phyloP scores from a whole-genome alignment of 2,888 invertebrate genomes.

The Hypolimnas misippus region DNA sequence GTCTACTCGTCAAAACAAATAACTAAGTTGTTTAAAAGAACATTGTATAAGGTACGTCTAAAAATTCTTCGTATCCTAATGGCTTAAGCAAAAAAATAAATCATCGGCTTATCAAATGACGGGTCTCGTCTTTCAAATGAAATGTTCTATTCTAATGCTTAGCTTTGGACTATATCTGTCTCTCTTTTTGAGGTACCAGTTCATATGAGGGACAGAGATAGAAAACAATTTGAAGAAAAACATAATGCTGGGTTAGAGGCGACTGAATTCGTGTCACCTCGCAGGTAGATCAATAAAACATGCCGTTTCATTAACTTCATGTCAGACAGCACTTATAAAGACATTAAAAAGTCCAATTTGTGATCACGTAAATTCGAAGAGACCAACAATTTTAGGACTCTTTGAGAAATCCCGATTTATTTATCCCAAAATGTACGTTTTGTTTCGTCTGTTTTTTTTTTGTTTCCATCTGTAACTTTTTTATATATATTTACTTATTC shows the following conservation, averaged over 20 bases:
- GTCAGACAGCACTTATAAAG: constrained; percentile 81
- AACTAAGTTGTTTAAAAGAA: constrained; percentile 5
- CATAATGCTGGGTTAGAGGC: constrained; percentile 75
- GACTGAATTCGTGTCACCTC: constrained; percentile 71
- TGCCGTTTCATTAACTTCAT: constrained; percentile 77
- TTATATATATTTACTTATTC: too few species aligned
- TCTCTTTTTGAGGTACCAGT: constrained; percentile 48
- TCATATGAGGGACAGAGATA: constrained; percentile 51
- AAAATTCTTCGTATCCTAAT: constrained; percentile 67
- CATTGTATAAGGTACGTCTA: constrained; percentile 44
- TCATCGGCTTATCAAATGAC: constrained; percentile 79
- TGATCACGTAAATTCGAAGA: constrained; percentile 51
- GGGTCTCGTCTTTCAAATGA: constrained; percentile 76
- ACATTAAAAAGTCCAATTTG: constrained; percentile 73
- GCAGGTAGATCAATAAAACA: constrained; percentile 82
- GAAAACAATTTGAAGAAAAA: constrained; percentile 75
- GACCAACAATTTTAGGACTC: constrained; percentile 19
- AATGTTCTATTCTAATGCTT: constrained; percentile 71
- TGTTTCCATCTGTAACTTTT: too few species aligned
- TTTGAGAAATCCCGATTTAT: constrained; percentile 15
- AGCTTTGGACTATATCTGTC: constrained; percentile 55
- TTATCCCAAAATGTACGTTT: background rate
- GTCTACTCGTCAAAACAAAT: background rate
- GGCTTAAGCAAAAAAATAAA: constrained; percentile 76
- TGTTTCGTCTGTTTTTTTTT: background rate